Percentiles rank a stretch among this genome's conserved stretches.
Evolutionary conservation across 2,113 vertebrate species (phyloP).

Genomic region (Laticauda laticaudata): DNA sequence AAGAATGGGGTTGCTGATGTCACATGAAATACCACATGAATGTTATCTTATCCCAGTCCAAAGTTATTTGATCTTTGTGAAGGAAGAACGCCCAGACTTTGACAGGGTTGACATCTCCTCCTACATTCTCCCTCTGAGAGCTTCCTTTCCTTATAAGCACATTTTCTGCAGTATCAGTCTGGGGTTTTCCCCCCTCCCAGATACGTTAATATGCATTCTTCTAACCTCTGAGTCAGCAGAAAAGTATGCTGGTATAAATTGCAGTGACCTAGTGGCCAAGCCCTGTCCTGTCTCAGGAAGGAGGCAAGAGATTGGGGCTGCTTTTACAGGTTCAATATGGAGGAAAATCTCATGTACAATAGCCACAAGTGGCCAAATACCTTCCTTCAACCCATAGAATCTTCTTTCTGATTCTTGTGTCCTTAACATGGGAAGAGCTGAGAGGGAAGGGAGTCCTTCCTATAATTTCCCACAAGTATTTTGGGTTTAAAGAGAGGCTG

Average conservation of each 20-base stretch:
- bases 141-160: not conserved
- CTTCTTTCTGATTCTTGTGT: not conserved
- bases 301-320: not conserved
- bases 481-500: not conserved
- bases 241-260: not conserved
- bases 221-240: not conserved
- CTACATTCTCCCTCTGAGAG: not conserved
- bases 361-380: not conserved
- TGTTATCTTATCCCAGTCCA: not conserved
- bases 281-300: not conserved
- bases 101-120: not conserved
- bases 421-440: not conserved
- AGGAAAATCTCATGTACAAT: not conserved
- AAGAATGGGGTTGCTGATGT: not conserved
- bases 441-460: not conserved
- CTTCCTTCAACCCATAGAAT: not conserved
- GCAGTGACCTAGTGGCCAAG: not conserved
- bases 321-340: not conserved
- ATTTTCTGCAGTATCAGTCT: not conserved
- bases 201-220: not conserved
- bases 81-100: not conserved
- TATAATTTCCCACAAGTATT: not conserved
- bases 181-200: not conserved
- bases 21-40: not conserved
- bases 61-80: not conserved